Conservation (phyloP, 2,797 vertebrate species). For the Gorsachius magnificus region DNA sequence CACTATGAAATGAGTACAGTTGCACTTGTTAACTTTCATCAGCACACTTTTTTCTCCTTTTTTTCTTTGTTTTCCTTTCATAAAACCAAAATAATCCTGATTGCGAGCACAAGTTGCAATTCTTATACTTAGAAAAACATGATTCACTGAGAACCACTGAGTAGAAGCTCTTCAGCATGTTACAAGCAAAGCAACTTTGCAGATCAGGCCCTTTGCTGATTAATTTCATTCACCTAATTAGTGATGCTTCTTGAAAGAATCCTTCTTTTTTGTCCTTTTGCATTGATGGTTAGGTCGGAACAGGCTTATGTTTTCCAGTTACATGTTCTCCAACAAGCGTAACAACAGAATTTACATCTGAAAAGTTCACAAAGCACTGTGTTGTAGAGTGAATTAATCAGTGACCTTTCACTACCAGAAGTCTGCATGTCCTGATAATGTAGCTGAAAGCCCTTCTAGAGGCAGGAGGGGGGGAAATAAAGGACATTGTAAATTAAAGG, state of each 20-base stretch:
- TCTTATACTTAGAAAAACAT: not conserved
- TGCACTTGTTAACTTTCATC: not conserved
- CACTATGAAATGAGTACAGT: not conserved
- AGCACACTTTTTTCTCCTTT: not conserved
- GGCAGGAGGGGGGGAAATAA: not conserved
- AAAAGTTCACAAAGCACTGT: conserved; percentile 64
- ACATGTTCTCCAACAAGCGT: conserved; percentile 53
- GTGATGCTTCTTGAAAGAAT: conserved; percentile 53
- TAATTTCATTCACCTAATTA: conserved; percentile 58
- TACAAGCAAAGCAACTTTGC: not conserved
- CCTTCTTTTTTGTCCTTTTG: conserved; percentile 15
- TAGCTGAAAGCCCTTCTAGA: conserved; percentile 30
- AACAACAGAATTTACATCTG: conserved; percentile 68
- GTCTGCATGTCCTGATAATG: conserved; percentile 35
- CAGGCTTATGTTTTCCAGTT: conserved; percentile 60
- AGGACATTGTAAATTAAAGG: conserved; percentile 51
- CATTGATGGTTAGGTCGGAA: conserved; percentile 39
- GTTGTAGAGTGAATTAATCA: conserved; percentile 62
- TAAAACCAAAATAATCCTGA: not conserved
- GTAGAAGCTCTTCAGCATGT: not conserved
- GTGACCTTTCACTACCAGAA: conserved; percentile 54
- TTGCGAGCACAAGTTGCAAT: not conserved
- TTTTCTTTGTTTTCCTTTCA: not conserved
- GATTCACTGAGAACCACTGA: not conserved
- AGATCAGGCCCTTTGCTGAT: conserved; percentile 27